A percentile compares a stretch with the other conserved stretches of the same genome.
Evolutionary conservation across 2,888 invertebrate genomes (phyloP).

Genomic region (Brachypalpus laphriformis): DNA sequence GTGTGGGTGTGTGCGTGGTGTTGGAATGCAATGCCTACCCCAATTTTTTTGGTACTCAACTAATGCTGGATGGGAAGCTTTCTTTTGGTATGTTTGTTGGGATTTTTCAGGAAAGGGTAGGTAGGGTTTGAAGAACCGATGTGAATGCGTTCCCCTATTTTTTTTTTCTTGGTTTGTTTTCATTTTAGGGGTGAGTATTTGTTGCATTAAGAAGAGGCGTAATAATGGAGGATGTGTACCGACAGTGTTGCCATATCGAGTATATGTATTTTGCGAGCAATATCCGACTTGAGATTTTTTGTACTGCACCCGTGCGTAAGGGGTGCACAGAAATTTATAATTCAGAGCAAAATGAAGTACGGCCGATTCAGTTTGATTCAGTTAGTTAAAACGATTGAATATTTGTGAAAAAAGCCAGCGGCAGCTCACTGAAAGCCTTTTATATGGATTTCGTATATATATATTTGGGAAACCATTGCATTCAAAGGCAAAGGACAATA

Average conservation of each 20-base stretch:
- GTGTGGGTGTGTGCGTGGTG: background rate
- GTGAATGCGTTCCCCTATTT: background rate
- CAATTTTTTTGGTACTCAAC: slow-evolving; percentile 31
- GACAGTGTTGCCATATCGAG: background rate
- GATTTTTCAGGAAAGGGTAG: slow-evolving; percentile 10
- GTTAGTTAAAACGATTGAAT: too few species aligned
- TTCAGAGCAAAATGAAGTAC: too few species aligned
- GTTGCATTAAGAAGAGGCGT: background rate
- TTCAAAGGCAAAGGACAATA: too few species aligned
- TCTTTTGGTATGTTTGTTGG: slow-evolving; percentile 21
- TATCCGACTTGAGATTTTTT: too few species aligned
- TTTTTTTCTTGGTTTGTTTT: background rate
- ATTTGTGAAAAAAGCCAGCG: too few species aligned
- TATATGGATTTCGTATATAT: too few species aligned
- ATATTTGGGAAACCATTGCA: too few species aligned
- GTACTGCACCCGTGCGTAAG: too few species aligned
- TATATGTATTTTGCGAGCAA: too few species aligned
- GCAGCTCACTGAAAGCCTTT: too few species aligned
- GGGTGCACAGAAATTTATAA: too few species aligned
- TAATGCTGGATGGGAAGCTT: slow-evolving; percentile 41
- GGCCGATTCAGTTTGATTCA: too few species aligned
- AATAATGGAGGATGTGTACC: background rate
- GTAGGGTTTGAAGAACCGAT: background rate
- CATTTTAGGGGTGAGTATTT: slow-evolving; percentile 9
- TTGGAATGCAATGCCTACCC: slow-evolving; percentile 23